Base-by-base conservation (phyloP, 37 sponge, comb jelly and placozoan genomes). In the Agelas oroides region DNA sequence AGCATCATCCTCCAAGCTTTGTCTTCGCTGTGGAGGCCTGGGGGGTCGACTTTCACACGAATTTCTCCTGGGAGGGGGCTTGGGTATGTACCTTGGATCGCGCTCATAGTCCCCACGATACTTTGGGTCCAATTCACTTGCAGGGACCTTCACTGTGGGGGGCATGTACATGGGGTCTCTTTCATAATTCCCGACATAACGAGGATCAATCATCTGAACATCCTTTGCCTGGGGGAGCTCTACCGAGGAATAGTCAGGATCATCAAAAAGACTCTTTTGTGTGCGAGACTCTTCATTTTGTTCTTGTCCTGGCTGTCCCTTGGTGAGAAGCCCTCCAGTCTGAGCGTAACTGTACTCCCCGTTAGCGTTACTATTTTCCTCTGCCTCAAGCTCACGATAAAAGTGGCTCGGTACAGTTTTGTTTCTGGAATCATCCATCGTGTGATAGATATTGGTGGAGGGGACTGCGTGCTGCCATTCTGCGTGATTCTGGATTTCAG, bases 41-140 rank as follows among this genome's bases (percentile, higher is more conserved):
- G 70, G 70, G 52, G 36, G 25, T 14, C 59, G 27, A 2, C n/a
- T 2, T 2, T 17, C 23, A 2, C 3, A 2, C 11, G n/a, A 25
- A 12, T 61, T 61, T 28, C 61, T 28, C 36, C 61, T 23, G 25
- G 83, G 59, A 37, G 83, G 60, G 15, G 38, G 46, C 35, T 64
- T 20, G 21, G 55, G 30, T 27, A 87, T 65, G 60, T 89, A 89
- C 21, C 16, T 60, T 18, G 89, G 89, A 30, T 89, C 85, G 0
- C 90, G 31, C 35, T 83, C 90, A 53, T 89, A 89, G 59, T 89
- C 74, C 0, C 90, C 85, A 32, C 65, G 70, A 53, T 89, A 89
- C 59, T 84, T 89, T 18, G 58, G 64, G 60, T 77, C 41, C 14
- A 77, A 11, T n/a, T 60, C 36, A 14, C 19, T 28, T 19, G 35